Percentiles rank a stretch among this genome's conserved stretches.
phyloP scores from a whole-genome alignment of 2,888 invertebrate species.

The Erebia ligea region DNA sequence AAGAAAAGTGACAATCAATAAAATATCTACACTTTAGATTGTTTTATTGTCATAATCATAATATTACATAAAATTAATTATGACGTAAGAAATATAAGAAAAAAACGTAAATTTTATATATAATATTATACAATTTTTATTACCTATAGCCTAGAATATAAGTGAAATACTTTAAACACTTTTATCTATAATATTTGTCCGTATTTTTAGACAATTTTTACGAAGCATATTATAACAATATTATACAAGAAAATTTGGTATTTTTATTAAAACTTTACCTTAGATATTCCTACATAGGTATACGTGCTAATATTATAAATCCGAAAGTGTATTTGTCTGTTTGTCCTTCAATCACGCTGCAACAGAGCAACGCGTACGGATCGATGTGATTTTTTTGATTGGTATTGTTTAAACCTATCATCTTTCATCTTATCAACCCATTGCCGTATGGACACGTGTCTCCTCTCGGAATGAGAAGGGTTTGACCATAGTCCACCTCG shows the following conservation, averaged over 20 bases:
- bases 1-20: background rate
- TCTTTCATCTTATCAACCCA: too few relatives aligned
- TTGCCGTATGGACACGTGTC: too few relatives aligned
- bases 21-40: background rate
- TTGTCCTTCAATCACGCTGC: too few relatives aligned
- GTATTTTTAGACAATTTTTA: constrained; percentile 31
- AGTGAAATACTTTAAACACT: constrained; percentile 1
- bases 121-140: background rate
- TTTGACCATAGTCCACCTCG: too few relatives aligned
- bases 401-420: too few relatives aligned
- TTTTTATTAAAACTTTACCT: background rate
- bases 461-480: too few relatives aligned
- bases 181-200: constrained; percentile 25
- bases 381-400: too few relatives aligned
- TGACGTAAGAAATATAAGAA: background rate
- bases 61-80: too few relatives aligned
- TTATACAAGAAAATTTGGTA: constrained; percentile 26
- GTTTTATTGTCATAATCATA: background rate
- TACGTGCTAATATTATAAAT: too few relatives aligned
- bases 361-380: too few relatives aligned
- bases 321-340: too few relatives aligned
- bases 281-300: too few relatives aligned
- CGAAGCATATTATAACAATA: constrained; percentile 11
- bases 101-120: background rate
- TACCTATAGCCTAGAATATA: background rate